Base-by-base conservation (phyloP, 2,888 invertebrate genomes). In the Argynnis bischoffii region DNA sequence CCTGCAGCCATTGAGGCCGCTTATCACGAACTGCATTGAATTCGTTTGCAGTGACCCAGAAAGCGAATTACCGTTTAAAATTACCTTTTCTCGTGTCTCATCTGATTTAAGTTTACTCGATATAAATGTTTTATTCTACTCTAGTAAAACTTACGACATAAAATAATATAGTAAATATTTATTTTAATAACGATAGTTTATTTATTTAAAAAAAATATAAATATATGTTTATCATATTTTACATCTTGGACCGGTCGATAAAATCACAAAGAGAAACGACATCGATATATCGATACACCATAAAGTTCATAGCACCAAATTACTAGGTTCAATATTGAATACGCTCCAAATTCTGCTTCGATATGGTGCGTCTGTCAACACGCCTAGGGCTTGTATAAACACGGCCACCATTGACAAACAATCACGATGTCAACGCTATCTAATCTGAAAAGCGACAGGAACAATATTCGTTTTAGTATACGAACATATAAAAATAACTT, bases 361-460 rank as follows among this genome's bases (percentile, higher is more conserved):
- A 55, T 59, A 63, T 71, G 74, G 76, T 76, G 75, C 79, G 76
- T 79, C 80, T 77, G 83, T 84, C 81, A 87, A 86, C 82, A 85
- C 75, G 75, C 78, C 76, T 75, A 80, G 81, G 80, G 78, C 78
- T 83, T 83, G 80, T 76, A 77, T 83, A 88, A 89, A 90, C 87
- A 87, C 74, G 80, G 82, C 83, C 84, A 85, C 82, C 84, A 80
- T 81, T 70, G 78, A 78, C 84, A 89, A 90, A 90, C 86, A 89
- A 79, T 76, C 79, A 80, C 80, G 79, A 79, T 83, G 83, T 83
- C 84, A 80, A 74, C 80, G 79, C 79, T 89, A 90, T 91, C 90
- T 90, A 85, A 90, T 90, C 90, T 85, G 80, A 76, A 79, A 79
- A 83, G 81, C 81, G 81, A 81, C 83, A 79, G 72, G 71, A 75